Evolutionary conservation across 64 coral and sea anemone species (phyloP), one percentile per base, ranked within the genome.

Genomic region (Stichodactyla mertensii): DNA sequence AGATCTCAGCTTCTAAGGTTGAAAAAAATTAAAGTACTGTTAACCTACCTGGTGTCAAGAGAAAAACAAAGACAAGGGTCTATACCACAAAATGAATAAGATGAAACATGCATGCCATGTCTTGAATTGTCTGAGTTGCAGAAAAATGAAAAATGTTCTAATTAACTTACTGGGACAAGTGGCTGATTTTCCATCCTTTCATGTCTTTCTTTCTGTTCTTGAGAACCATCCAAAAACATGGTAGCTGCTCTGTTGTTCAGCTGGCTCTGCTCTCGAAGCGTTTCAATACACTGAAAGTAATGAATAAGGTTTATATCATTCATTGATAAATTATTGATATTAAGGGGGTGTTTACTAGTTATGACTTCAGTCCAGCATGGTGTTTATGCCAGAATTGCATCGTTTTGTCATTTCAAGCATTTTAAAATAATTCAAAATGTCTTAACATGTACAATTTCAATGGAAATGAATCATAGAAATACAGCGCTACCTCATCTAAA

Each of bases 1-100:
- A 77, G 94, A 92, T 64, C 91, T 89, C 19, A 85, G 80, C 87
- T 92, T 96, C 94, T 96, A 55, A 52, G 10, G 18, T 52, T 6
- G 77, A 87, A 79, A 88, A 28, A 6, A 31, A 51, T 11, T 12
- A 31, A 74, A 6, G 5, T 27, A 69, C 27, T 20, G 9, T 22
- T 69, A 7, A 22, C n/a, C 9, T 18, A 67, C 18, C 19, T n/a
- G n/a, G 66, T 5, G 56, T 58, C 4, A 11, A 11, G 2, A 67
- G 64, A n/a, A 67, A 22, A 67, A 67, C 7, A 20, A n/a, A n/a
- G 18, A 16, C n/a, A 67, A 67, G n/a, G 6, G 6, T 20, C 19
- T n/a, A 20, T 20, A 23, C 4, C n/a, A 23, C 5, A 69, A n/a
- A 22, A 67, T 67, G 22, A 64, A 64, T 4, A 64, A 16, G 15